Evolutionary conservation across 2,888 invertebrate genomes (phyloP).

Genomic region (Cheilosia impressa): DNA sequence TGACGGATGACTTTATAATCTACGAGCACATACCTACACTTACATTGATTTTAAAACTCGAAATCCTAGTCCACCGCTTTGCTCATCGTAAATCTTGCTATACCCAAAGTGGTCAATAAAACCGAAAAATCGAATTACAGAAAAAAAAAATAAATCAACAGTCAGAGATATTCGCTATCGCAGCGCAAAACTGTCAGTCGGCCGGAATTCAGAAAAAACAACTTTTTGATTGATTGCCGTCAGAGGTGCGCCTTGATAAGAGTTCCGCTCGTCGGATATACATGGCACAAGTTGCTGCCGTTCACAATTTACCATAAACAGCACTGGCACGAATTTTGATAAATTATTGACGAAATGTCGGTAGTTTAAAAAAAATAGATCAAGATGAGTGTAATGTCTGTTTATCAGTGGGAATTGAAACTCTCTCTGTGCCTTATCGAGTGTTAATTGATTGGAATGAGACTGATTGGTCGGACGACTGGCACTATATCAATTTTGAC

Average conservation of each 20-base stretch:
- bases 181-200: conserved; percentile 45
- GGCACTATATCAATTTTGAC: conserved; percentile 17
- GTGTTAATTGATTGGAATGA: conserved; percentile 59
- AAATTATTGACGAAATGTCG: conserved; percentile 41
- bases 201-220: neutral
- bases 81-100: conserved; percentile 45
- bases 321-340: neutral
- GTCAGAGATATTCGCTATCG: conserved; percentile 34
- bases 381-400: neutral
- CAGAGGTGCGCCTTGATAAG: conserved; percentile 58
- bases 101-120: conserved; percentile 29
- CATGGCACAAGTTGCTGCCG: neutral
- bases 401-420: conserved; percentile 26
- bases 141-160: conserved; percentile 17
- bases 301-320: conserved; percentile 7
- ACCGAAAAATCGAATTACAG: conserved; percentile 31
- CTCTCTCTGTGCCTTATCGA: too few relatives aligned
- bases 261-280: neutral
- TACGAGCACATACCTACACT: neutral
- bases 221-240: conserved; percentile 62
- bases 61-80: conserved; percentile 13
- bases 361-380: neutral
- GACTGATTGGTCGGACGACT: conserved; percentile 47
- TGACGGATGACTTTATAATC: conserved; percentile 50
- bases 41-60: conserved; percentile 9